phyloP scores from a whole-genome alignment of 1,140 invertebrate species.

The Drosophila punjabiensis region DNA sequence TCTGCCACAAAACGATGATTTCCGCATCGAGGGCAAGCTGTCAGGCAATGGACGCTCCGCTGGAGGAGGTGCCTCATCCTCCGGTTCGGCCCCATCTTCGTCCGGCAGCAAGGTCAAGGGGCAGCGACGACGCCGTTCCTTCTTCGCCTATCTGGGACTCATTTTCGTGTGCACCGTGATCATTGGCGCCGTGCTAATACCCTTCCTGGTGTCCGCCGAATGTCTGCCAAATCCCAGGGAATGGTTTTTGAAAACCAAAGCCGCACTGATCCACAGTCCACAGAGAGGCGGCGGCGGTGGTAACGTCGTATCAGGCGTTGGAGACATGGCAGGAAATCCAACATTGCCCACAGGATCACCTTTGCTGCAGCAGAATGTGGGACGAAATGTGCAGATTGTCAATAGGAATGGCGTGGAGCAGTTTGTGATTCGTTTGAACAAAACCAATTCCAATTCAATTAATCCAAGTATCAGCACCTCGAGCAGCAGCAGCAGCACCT shows the following conservation, averaged over 20 bases:
- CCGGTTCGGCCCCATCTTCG: constrained; percentile 28
- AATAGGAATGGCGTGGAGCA: constrained; percentile 76
- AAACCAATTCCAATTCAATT: constrained; percentile 36
- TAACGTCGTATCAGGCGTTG: neutral
- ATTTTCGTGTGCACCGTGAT: constrained; percentile 84
- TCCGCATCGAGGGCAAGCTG: constrained; percentile 87
- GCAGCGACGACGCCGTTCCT: constrained; percentile 69
- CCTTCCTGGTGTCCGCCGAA: constrained; percentile 80
- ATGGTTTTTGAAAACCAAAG: constrained; percentile 85
- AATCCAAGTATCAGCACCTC: neutral
- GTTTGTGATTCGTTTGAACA: constrained; percentile 71
- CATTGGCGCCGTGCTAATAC: constrained; percentile 79
- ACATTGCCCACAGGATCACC: constrained; percentile 22
- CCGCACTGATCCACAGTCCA: constrained; percentile 66
- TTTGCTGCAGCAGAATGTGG: constrained; percentile 58
- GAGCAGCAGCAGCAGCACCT: constrained; percentile 21
- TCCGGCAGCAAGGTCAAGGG: constrained; percentile 37
- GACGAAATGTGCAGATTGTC: constrained; percentile 70
- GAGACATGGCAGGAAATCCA: neutral
- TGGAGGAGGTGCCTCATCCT: constrained; percentile 23
- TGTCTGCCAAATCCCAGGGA: constrained; percentile 81
- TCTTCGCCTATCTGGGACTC: constrained; percentile 81
- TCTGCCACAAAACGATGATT: constrained; percentile 89
- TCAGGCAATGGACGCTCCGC: constrained; percentile 53
- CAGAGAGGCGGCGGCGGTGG: neutral